Evolutionary conservation across 2,888 invertebrate genomes (phyloP).

Genomic region (Disparrhopalites patrizii): DNA sequence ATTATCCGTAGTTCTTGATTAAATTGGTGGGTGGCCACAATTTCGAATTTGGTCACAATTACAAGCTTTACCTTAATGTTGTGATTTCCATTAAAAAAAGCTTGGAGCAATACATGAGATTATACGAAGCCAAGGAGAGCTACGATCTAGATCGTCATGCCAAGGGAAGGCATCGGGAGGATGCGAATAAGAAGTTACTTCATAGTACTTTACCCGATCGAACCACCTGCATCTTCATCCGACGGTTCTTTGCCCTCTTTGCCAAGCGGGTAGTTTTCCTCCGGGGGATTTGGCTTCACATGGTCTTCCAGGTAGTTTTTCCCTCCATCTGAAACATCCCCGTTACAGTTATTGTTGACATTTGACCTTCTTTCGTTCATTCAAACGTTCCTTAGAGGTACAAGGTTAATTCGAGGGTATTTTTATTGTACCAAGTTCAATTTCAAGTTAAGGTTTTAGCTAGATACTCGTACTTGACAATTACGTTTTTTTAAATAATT

Average conservation of each 20-base stretch:
- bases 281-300: not conserved
- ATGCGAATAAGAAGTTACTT: not conserved
- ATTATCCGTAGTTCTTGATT: too few species aligned
- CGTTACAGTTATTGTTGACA: too few species aligned
- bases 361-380: too few species aligned
- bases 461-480: too few species aligned
- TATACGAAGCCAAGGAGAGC: not conserved
- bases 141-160: not conserved
- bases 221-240: not conserved
- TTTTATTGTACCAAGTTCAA: too few species aligned
- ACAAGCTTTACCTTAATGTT: not conserved
- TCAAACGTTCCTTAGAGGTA: too few species aligned
- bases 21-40: too few species aligned
- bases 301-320: not conserved
- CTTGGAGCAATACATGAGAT: constrained; percentile 14
- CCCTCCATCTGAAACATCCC: too few species aligned
- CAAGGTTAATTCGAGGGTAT: too few species aligned
- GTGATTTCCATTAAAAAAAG: not conserved
- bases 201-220: not conserved
- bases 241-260: not conserved
- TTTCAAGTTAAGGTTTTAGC: too few species aligned
- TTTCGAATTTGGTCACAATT: too few species aligned
- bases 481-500: too few species aligned
- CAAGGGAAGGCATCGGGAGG: not conserved
- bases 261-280: not conserved